phyloP scores from a whole-genome alignment of 1,140 invertebrate genomes.

The Meloidogyne floridensis region DNA sequence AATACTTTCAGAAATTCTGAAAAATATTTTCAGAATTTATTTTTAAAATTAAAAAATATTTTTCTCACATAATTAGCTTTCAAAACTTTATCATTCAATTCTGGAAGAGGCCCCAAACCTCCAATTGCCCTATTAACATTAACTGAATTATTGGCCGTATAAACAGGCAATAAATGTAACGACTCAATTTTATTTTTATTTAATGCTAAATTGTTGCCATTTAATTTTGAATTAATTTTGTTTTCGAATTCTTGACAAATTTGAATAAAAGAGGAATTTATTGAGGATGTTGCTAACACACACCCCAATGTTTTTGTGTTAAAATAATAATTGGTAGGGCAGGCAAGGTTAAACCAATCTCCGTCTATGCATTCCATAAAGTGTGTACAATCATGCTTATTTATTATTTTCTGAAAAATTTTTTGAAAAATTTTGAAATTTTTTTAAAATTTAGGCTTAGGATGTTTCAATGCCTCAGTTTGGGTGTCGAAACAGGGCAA shows the following conservation, averaged over 20 bases:
- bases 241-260: constrained; percentile 22
- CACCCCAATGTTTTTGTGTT: constrained; percentile 15
- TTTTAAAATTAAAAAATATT: too few species aligned
- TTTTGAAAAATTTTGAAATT: too few species aligned
- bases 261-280: constrained; percentile 13
- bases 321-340: constrained; percentile 31
- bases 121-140: neutral
- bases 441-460: too few species aligned
- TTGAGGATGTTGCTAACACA: constrained; percentile 16
- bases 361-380: constrained; percentile 38
- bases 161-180: constrained; percentile 19
- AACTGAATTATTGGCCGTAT: neutral
- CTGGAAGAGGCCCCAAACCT: constrained; percentile 26
- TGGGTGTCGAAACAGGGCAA: too few species aligned
- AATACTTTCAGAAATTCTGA: neutral
- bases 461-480: too few species aligned
- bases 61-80: constrained; percentile 23
- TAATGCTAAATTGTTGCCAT: neutral
- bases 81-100: constrained; percentile 10
- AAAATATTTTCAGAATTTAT: too few species aligned
- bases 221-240: neutral
- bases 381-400: constrained; percentile 33
- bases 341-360: constrained; percentile 37
- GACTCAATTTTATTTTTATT: constrained; percentile 1
- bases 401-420: constrained; percentile 32